Conservation (phyloP, 2,113 vertebrate genomes). For the Larimichthys polyactis region DNA sequence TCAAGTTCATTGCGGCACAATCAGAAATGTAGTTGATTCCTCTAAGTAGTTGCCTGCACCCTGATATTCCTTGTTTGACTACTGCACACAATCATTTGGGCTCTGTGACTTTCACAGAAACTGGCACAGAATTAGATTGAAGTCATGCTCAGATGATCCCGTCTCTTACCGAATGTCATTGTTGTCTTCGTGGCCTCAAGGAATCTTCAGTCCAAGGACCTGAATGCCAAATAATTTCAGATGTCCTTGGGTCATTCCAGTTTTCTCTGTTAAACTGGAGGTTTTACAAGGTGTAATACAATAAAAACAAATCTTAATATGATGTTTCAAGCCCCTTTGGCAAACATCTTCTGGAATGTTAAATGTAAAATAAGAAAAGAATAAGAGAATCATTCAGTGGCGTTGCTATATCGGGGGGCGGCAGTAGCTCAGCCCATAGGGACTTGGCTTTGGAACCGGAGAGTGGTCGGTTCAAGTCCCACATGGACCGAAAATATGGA, state of each 20-base stretch:
- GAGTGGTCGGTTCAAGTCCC: too few relatives aligned
- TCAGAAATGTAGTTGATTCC: slow-evolving; percentile 19
- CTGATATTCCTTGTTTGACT: slow-evolving; percentile 47
- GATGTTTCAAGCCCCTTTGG: not conserved
- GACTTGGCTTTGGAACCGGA: too few relatives aligned
- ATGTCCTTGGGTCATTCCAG: slow-evolving; percentile 46
- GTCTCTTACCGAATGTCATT: slow-evolving; percentile 68
- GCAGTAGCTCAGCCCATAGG: too few relatives aligned
- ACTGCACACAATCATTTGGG: slow-evolving; percentile 62
- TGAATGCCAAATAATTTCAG: slow-evolving; percentile 61
- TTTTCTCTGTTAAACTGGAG: not conserved
- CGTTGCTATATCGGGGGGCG: too few relatives aligned
- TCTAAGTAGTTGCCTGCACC: slow-evolving; percentile 18
- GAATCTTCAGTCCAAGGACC: slow-evolving; percentile 52
- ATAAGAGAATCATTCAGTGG: too few relatives aligned
- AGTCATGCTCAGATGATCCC: slow-evolving; percentile 73
- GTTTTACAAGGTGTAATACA: not conserved
- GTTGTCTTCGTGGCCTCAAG: slow-evolving; percentile 56
- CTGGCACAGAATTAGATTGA: slow-evolving; percentile 74
- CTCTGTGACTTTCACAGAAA: slow-evolving; percentile 73
- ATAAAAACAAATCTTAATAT: slow-evolving; percentile 8
- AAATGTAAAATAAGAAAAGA: not conserved
- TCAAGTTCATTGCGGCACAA: slow-evolving; percentile 7
- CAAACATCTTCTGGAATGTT: not conserved
- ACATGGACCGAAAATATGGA: too few relatives aligned